These are phyloP conservation scores for Hipparchia semele DNA, from an alignment of 2,888 invertebrate genomes.

Conservation along the genomic window DNA sequence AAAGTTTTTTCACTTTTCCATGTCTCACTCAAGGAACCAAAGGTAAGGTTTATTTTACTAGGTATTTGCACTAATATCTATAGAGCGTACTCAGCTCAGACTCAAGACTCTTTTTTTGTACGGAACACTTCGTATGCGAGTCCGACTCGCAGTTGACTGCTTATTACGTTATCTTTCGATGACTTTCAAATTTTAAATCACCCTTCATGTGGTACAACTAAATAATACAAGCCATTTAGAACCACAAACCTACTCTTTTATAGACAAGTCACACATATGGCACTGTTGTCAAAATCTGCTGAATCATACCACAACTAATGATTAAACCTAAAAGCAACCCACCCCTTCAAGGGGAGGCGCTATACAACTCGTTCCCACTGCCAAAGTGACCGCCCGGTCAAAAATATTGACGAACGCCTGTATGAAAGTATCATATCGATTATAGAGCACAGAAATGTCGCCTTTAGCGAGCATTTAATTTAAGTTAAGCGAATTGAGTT, in stretches of 20 bases:
- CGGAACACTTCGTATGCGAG: too few relatives aligned
- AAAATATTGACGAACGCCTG: neutral
- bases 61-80: neutral
- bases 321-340: neutral
- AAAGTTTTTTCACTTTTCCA: constrained; percentile 28
- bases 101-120: too few relatives aligned
- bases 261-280: constrained; percentile 20
- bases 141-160: too few relatives aligned
- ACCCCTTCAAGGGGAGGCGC: neutral
- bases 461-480: too few relatives aligned
- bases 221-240: neutral
- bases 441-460: too few relatives aligned
- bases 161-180: neutral
- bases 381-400: neutral
- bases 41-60: constrained; percentile 36
- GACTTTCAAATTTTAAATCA: constrained; percentile 3
- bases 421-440: too few relatives aligned
- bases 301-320: constrained; percentile 24
- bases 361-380: neutral
- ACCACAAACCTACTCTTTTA: neutral
- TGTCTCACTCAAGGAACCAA: constrained; percentile 43
- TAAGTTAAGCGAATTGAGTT: too few relatives aligned
- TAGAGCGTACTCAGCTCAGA: too few relatives aligned
- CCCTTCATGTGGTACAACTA: neutral
- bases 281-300: constrained; percentile 18